Conservation (phyloP, 2,797 vertebrate genomes). For the Acanthiza pusilla region DNA sequence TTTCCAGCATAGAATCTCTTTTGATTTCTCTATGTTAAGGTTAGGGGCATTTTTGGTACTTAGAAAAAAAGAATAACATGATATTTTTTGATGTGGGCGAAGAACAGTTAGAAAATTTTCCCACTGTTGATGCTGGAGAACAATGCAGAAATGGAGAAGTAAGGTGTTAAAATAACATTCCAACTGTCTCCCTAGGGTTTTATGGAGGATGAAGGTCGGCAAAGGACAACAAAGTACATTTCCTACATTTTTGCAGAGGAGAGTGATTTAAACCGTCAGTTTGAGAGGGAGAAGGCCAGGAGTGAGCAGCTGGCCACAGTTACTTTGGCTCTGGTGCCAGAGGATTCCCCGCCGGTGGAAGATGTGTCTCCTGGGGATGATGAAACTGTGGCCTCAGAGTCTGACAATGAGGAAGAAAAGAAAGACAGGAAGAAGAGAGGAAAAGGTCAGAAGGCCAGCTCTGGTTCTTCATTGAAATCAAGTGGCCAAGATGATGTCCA, state of each 20-base stretch:
- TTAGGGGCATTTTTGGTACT: background rate
- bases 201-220: slow-evolving; percentile 94
- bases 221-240: slow-evolving; percentile 91
- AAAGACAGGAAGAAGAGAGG: slow-evolving; percentile 33
- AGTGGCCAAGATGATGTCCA: background rate
- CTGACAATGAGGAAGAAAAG: slow-evolving; percentile 68
- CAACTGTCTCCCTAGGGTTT: slow-evolving; percentile 79
- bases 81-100: background rate
- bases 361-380: slow-evolving; percentile 15
- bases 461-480: background rate
- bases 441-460: background rate
- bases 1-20: background rate
- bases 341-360: slow-evolving; percentile 45
- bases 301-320: slow-evolving; percentile 80
- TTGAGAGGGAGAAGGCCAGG: slow-evolving; percentile 87
- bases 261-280: slow-evolving; percentile 85
- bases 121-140: background rate
- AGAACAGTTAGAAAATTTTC: background rate
- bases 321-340: slow-evolving; percentile 63
- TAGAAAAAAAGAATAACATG: background rate
- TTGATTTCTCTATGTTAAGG: background rate
- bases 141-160: background rate
- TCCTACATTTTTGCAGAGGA: slow-evolving; percentile 85
- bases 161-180: background rate
- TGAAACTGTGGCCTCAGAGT: slow-evolving; percentile 48